These are phyloP conservation scores for Dipus sagitta DNA, from an alignment of 2,797 vertebrate genomes.

Conservation along the genomic window DNA sequence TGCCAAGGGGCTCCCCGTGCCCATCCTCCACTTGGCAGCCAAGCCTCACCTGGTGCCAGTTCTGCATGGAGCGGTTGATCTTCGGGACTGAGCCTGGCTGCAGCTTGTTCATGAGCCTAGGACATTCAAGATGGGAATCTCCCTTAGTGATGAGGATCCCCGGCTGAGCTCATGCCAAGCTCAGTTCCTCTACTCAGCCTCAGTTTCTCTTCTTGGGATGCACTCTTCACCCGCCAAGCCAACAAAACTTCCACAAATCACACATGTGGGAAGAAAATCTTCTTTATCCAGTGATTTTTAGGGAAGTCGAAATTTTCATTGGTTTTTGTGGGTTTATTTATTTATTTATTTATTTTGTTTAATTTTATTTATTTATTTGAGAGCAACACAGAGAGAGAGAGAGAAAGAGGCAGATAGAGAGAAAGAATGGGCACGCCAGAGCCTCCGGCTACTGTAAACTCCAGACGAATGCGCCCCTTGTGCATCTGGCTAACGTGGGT, in stretches of 20 bases:
- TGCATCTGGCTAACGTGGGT: too few species aligned
- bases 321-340: too few species aligned
- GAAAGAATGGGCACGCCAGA: too few species aligned
- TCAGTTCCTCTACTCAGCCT: neutral
- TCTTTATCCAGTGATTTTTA: neutral
- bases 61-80: slow-evolving; percentile 92
- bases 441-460: too few species aligned
- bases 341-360: too few species aligned
- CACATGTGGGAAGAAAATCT: too few species aligned
- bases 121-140: neutral
- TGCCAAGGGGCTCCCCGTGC: rapidly evolving
- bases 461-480: too few species aligned
- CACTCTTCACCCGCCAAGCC: neutral
- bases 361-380: too few species aligned
- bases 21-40: rapidly evolving
- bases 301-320: too few species aligned
- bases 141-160: neutral
- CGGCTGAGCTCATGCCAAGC: neutral
- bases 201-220: neutral
- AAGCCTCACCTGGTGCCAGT: slow-evolving; percentile 95
- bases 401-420: too few species aligned
- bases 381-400: too few species aligned
- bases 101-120: slow-evolving; percentile 95
- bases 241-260: neutral
- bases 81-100: slow-evolving; percentile 93